Base-by-base conservation (phyloP, 1,140 invertebrate genomes). In the Hestina assimilis region DNA sequence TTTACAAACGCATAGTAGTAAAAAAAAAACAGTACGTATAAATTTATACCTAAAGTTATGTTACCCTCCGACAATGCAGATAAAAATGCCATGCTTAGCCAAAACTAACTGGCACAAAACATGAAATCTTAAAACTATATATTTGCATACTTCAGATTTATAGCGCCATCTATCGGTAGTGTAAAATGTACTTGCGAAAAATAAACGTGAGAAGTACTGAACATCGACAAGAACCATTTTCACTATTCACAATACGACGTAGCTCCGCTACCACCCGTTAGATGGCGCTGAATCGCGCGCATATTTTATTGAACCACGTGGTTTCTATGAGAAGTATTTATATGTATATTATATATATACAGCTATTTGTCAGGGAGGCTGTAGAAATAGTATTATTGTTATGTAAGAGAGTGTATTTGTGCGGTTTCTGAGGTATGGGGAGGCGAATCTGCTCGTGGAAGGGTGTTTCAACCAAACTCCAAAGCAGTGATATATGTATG, bases 281-380 rank as follows among this genome's bases (percentile, higher is more conserved):
- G 84, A 84, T 86, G 84, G 78, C 81, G 72, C 33, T 78, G 53
- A 59, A 41, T n/a, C 42, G 15, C 31, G 56, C 54, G 51, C 58
- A 63, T 63, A 69, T 55, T 72, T 83, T 87, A 87, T 87, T 75
- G 83, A 87, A 85, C 82, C 73, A 83, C 77, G 79, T 85, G 80
- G 66, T 66, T 45, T 48, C n/a, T n/a, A n/a, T n/a, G n/a, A 41
- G 12, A 56, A 60, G 38, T 31, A 59, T 54, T 43, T 60, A 28
- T 47, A 59, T 55, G 50, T 59, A 57, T 26, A 66, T 53, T 12
- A 24, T 55, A 31, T 53, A 45, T 75, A 66, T 58, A 54, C 35
- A 56, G 54, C 67, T 79, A 76, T 80, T 75, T 75, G 75, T 80
- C 71, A 79, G 62, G 71, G 72, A 82, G 73, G 72, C 72, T 86